Base-by-base conservation (phyloP, 2,888 invertebrate genomes). In the Isoperla grammatica region DNA sequence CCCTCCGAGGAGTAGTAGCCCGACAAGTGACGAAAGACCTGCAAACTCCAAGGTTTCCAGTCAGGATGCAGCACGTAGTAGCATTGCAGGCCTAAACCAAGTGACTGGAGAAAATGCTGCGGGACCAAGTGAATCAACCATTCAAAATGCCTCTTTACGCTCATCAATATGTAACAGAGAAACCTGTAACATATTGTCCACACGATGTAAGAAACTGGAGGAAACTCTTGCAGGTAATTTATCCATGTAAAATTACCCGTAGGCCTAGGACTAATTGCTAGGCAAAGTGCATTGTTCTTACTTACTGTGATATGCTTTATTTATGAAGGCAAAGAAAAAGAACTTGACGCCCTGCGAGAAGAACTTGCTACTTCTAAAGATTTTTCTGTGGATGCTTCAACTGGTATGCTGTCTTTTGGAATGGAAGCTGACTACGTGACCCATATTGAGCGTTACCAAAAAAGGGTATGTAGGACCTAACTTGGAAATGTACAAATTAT, bases 361-460 rank as follows among this genome's bases (percentile, higher is more conserved):
- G 79, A 80, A 66, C 71, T 79, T 54, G 78, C 79, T 67, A 76
- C 78, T 37, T 69, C 77, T 42, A 73, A 74, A 61, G 79, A 79
- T 65, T 67, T 74, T 9, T 73, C 74, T 1, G 78, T 79, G 53
- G 77, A 78, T 61, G 75, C 74, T 45, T 78, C 78, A 12, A 77
- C 77, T 1, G 58, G 58, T 9, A 43, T 50, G 43, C 73, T 75
- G 53, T 79, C 79, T 63, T 78, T 83, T 60, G 81, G 79, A 67
- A 76, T 82, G 66, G 81, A 86, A 9, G 85, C 86, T 22, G 88
- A 87, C 65, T 87, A 87, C 71, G 84, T 84, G 70, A 85, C 86
- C 15, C 78, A 86, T 57, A 82, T 86, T 69, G 86, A 86, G 66
- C 84, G 87, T 62, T 85, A 83, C 71, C 81, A 83, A 54, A 79